A percentile compares a stretch with the other conserved stretches of the same genome.
These are phyloP conservation scores for Regulus satrapa DNA, from an alignment of 2,113 vertebrate genomes.

Conservation along the genomic window DNA sequence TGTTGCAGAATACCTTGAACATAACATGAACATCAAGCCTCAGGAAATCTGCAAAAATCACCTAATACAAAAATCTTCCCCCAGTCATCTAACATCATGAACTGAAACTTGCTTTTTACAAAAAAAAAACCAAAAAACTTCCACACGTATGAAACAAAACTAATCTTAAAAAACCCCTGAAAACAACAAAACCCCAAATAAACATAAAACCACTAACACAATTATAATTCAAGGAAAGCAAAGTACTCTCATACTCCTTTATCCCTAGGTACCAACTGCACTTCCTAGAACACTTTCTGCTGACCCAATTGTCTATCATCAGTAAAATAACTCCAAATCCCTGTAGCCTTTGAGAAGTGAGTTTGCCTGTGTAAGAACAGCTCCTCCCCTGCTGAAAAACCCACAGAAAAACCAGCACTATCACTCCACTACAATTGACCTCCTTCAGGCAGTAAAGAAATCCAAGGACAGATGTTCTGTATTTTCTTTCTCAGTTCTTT, in stretches of 20 bases:
- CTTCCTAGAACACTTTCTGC: background rate
- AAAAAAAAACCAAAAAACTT: background rate
- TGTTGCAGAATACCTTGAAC: background rate
- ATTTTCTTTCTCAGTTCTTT: background rate
- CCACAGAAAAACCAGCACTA: background rate
- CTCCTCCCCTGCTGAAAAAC: background rate
- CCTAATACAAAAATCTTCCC: background rate
- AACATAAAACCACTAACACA: background rate
- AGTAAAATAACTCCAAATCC: background rate
- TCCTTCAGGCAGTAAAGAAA: background rate
- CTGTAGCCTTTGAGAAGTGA: background rate
- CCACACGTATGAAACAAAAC: background rate
- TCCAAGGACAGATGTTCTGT: background rate
- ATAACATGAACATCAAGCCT: background rate
- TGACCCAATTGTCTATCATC: background rate
- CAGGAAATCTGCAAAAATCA: background rate
- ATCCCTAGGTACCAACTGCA: background rate
- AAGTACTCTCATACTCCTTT: background rate
- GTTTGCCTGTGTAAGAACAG: background rate
- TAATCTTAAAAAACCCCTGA: rapidly evolving
- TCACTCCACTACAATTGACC: background rate
- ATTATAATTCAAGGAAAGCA: background rate
- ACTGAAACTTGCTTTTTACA: background rate
- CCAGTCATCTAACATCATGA: background rate
- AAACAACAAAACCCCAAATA: background rate